A percentile compares a stretch with the other conserved stretches of the same genome.
phyloP scores from a whole-genome alignment of 2,888 invertebrate species.

The Cephalotes varians region DNA sequence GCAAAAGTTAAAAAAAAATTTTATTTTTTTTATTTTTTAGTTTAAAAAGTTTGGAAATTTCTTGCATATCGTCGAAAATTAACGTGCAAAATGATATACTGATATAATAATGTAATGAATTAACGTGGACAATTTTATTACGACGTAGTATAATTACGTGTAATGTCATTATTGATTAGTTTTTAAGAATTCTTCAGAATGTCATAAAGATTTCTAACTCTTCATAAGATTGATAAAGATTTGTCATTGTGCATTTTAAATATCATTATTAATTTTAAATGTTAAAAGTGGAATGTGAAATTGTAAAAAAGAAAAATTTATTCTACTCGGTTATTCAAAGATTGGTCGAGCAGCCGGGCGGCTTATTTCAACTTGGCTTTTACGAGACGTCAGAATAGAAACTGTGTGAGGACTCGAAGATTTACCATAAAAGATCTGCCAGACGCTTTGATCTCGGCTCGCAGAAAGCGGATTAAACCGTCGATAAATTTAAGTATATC shows the following conservation, averaged over 20 bases:
- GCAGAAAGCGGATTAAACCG: slow-evolving; percentile 58
- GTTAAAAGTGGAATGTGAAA: not conserved
- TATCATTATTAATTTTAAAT: not conserved
- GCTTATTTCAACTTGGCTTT: slow-evolving; percentile 8
- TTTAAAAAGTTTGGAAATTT: too few species aligned
- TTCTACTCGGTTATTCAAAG: not conserved
- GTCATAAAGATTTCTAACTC: too few species aligned
- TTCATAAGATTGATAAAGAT: too few species aligned
- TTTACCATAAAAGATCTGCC: slow-evolving; percentile 32
- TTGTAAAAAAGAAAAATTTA: slow-evolving; percentile 2
- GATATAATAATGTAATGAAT: too few species aligned
- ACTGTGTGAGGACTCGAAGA: not conserved
- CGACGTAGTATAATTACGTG: too few species aligned
- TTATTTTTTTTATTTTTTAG: too few species aligned
- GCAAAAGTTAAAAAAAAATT: too few species aligned
- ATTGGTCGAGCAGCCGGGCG: not conserved
- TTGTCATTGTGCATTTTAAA: not conserved
- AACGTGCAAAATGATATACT: too few species aligned
- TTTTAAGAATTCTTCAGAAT: not conserved
- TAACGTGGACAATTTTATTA: too few species aligned
- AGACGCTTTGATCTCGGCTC: slow-evolving; percentile 59
- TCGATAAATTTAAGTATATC: slow-evolving; percentile 62
- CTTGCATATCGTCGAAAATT: too few species aligned
- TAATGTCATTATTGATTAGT: not conserved
- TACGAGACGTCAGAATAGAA: slow-evolving; percentile 13